Percentiles rank a stretch among this genome's conserved stretches.
Evolutionary conservation across 2,888 invertebrate species (phyloP).

Genomic region (Hirtodrosophila histrioides): DNA sequence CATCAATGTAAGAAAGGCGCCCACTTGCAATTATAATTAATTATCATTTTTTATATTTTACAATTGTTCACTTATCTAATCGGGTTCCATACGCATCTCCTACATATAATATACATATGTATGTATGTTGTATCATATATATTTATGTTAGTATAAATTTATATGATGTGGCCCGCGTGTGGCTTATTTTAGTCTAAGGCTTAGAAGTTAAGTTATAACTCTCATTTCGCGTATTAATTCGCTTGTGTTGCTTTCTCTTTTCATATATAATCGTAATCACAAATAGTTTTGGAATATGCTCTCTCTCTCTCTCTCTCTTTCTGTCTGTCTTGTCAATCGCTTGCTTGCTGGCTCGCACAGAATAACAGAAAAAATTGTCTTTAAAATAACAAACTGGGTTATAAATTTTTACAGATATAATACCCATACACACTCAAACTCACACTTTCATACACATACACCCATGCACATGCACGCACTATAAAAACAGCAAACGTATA

Average conservation of each 20-base stretch:
- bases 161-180: conserved; percentile 28
- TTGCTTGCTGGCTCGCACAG: conserved; percentile 12
- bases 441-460: conserved; percentile 2
- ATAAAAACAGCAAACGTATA: conserved; percentile 26
- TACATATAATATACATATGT: conserved; percentile 12
- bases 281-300: conserved; percentile 78
- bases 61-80: conserved; percentile 53
- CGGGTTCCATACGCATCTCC: conserved; percentile 23
- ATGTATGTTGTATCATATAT: conserved; percentile 3
- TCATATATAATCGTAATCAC: conserved; percentile 74
- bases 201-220: conserved; percentile 47
- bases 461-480: conserved; percentile 7
- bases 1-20: conserved; percentile 23
- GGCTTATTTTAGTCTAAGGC: conserved; percentile 38
- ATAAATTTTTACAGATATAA: background rate
- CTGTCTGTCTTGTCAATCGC: background rate
- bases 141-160: conserved; percentile 16
- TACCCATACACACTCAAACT: no score
- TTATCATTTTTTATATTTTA: conserved; percentile 57
- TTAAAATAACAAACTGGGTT: conserved; percentile 25
- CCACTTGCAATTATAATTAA: conserved; percentile 49
- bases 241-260: conserved; percentile 62
- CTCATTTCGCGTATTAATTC: conserved; percentile 56
- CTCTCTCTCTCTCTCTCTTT: conserved; percentile 40
- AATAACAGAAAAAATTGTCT: conserved; percentile 24